These are phyloP conservation scores for Deilephila porcellus DNA, from an alignment of 2,888 invertebrate genomes.

Conservation along the genomic window DNA sequence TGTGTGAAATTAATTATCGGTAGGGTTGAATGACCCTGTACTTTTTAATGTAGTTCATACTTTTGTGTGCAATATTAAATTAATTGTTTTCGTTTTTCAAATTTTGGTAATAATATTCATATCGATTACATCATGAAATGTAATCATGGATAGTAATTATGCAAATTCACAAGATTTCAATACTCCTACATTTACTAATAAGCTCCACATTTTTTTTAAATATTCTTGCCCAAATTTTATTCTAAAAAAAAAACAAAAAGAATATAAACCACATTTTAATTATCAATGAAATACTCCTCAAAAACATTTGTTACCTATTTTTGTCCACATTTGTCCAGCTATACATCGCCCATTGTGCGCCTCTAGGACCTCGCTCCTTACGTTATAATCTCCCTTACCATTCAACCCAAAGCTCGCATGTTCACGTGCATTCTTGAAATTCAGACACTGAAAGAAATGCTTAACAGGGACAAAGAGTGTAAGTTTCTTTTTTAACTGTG, in stretches of 20 bases:
- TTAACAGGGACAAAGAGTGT: constrained; percentile 14
- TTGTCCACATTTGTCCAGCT: constrained; percentile 7
- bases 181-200: too few species aligned
- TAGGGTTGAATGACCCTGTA: background rate
- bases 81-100: too few species aligned
- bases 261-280: too few species aligned
- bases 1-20: background rate
- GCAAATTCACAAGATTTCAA: too few species aligned
- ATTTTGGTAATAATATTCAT: too few species aligned
- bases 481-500: constrained; percentile 18
- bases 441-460: constrained; percentile 37
- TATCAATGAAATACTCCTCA: too few species aligned
- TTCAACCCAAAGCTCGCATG: constrained; percentile 53
- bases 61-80: too few species aligned
- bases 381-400: constrained; percentile 59
- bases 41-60: background rate
- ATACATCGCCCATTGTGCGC: constrained; percentile 42
- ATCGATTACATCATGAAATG: too few species aligned
- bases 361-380: constrained; percentile 47
- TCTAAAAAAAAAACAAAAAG: too few species aligned
- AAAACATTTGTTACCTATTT: constrained; percentile 22
- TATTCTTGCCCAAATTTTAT: too few species aligned
- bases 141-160: too few species aligned
- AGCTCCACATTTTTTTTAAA: too few species aligned
- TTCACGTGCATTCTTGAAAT: constrained; percentile 57